phyloP scores from a whole-genome alignment of 2,797 vertebrate genomes.

The Mallotus villosus region DNA sequence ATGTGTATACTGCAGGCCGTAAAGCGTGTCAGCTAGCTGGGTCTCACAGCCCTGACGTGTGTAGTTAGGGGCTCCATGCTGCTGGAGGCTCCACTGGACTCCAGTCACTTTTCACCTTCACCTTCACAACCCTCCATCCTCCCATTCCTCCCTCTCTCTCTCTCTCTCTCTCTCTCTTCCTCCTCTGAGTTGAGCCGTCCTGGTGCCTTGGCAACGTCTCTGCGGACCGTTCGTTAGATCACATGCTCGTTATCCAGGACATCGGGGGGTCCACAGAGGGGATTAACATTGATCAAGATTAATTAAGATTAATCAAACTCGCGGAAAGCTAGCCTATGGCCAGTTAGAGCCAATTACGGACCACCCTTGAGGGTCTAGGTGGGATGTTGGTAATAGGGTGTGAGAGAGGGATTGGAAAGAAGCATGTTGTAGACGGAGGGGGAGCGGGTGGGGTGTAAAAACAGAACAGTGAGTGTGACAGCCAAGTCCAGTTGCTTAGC shows the following conservation, averaged over 20 bases:
- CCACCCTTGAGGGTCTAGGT: neutral
- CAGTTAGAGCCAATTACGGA: constrained; percentile 47
- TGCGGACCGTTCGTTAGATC: constrained; percentile 59
- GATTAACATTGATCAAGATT: constrained; percentile 75
- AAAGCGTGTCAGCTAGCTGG: constrained; percentile 23
- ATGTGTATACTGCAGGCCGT: constrained; percentile 28
- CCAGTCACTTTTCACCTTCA: constrained; percentile 1
- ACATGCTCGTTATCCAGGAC: constrained; percentile 66
- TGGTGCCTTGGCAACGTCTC: constrained; percentile 41
- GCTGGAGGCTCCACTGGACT: constrained; percentile 25
- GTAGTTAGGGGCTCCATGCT: constrained; percentile 47
- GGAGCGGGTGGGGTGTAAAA: constrained; percentile 45
- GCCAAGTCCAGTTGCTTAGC: constrained; percentile 64
- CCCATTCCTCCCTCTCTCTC: constrained; percentile 16
- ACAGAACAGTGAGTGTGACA: constrained; percentile 34
- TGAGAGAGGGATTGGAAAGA: constrained; percentile 32
- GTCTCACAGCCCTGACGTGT: constrained; percentile 24
- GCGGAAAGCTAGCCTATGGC: constrained; percentile 53
- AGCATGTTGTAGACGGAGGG: constrained; percentile 37
- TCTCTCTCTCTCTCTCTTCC: constrained; percentile 19
- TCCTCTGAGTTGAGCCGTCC: constrained; percentile 20
- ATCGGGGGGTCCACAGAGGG: constrained; percentile 54
- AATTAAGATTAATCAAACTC: constrained; percentile 74
- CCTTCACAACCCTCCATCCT: neutral
- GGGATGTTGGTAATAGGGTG: constrained; percentile 49